phyloP scores from a whole-genome alignment of 2,888 invertebrate species.

The Steinernema carpocapsae region DNA sequence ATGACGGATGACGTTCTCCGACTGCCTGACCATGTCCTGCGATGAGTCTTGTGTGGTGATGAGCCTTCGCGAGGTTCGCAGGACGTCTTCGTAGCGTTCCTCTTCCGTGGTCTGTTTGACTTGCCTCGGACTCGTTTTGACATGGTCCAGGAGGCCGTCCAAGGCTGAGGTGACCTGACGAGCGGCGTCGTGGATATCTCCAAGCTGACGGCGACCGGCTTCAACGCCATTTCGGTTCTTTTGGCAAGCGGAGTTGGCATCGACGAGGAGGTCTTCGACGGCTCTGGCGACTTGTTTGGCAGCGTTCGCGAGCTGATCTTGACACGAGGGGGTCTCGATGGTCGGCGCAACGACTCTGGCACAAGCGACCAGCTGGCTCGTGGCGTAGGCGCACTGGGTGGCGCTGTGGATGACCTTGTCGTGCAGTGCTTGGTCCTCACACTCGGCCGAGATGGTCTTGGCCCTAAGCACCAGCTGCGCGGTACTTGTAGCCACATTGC shows the following conservation, averaged over 20 bases:
- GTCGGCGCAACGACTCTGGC: slow-evolving; percentile 74
- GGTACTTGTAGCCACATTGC: slow-evolving; percentile 96
- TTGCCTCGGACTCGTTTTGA: slow-evolving; percentile 74
- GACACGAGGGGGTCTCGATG: slow-evolving; percentile 74
- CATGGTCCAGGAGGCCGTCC: slow-evolving; percentile 86
- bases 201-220: slow-evolving; percentile 71
- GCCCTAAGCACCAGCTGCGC: slow-evolving; percentile 89
- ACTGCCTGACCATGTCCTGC: slow-evolving; percentile 83
- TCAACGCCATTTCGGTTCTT: slow-evolving; percentile 42
- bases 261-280: slow-evolving; percentile 84
- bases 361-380: slow-evolving; percentile 86
- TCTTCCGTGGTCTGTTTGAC: slow-evolving; percentile 46
- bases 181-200: slow-evolving; percentile 82
- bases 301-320: slow-evolving; percentile 88
- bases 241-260: slow-evolving; percentile 67
- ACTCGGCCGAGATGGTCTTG: slow-evolving; percentile 88
- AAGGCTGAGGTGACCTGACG: slow-evolving; percentile 74
- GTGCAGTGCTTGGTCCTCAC: slow-evolving; percentile 82
- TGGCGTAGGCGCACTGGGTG: slow-evolving; percentile 93
- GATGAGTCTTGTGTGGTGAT: slow-evolving; percentile 73
- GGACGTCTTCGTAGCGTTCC: slow-evolving; percentile 56
- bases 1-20: slow-evolving; percentile 75
- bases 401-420: slow-evolving; percentile 88
- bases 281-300: slow-evolving; percentile 89
- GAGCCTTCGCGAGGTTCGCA: slow-evolving; percentile 81